Conservation (phyloP, 2,888 invertebrate genomes). For the Agonum fuliginosum region DNA sequence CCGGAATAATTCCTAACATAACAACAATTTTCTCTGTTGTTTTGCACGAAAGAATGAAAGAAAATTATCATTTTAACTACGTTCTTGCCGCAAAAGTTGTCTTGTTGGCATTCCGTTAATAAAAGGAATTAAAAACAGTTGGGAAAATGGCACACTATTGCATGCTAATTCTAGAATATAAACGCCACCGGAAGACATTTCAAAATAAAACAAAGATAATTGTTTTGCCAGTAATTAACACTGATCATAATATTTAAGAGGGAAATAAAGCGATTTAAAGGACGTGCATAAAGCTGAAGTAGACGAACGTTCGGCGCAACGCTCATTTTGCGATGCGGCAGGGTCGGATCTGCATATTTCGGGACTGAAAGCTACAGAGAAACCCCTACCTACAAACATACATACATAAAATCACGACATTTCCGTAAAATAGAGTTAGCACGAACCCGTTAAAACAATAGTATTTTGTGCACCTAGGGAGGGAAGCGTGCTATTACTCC, state of each 20-base stretch:
- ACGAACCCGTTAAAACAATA: too few species aligned
- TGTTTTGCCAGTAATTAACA: constrained; percentile 26
- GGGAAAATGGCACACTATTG: not conserved
- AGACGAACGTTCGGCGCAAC: constrained; percentile 3
- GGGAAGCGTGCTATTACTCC: too few species aligned
- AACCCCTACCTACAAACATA: too few species aligned
- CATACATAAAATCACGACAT: too few species aligned
- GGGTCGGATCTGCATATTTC: constrained; percentile 8
- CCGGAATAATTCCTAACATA: constrained; percentile 18
- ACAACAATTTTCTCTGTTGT: not conserved
- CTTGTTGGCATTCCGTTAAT: not conserved
- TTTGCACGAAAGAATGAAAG: not conserved
- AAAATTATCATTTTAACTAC: constrained; percentile 1
- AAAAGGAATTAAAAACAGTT: constrained; percentile 22
- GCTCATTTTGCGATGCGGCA: constrained; percentile 35
- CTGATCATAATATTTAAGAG: constrained; percentile 40
- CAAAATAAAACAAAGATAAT: constrained; percentile 31
- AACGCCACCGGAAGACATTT: not conserved
- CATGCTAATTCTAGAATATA: constrained; percentile 26
- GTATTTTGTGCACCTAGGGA: too few species aligned
- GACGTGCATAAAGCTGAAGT: constrained; percentile 17
- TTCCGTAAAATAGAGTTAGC: too few species aligned
- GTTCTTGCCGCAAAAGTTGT: not conserved
- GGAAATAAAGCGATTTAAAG: constrained; percentile 25
- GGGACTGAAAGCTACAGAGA: too few species aligned